Base-by-base conservation (phyloP, 2,113 vertebrate genomes). In the Upupa epops region DNA sequence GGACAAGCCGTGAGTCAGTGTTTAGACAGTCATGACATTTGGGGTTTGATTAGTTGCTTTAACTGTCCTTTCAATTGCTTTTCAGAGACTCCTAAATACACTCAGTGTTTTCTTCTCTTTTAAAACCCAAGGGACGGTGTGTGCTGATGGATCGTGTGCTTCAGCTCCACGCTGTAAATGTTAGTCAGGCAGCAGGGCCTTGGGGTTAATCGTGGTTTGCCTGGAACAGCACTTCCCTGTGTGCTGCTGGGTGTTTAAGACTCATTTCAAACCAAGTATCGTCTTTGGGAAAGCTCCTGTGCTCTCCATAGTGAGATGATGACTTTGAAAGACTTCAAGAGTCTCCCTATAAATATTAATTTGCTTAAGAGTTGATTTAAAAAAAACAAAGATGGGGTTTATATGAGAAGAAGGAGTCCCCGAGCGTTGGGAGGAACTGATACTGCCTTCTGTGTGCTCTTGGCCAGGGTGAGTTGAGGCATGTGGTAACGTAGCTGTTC, bases 301-400 rank as follows among this genome's bases (percentile, higher is more conserved):
- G 65, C 60, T 64, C 61, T 82, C 84, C 71, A 24, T 37, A 78
- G 42, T 42, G 55, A 72, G 70, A 54, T 32, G 72, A 28, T 64
- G 29, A 31, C 59, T 90, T 69, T 54, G 89, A 77, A 92, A 71
- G 72, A 17, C 45, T 72, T 78, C 51, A 46, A 78, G 54, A 48
- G 19, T 45, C 19, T 14, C 59, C 19, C 46, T 55, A 22, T 54
- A 73, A 59, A 59, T 85, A 63, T 13, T 36, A 61, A 45, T 84
- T 51, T 82, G 28, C 28, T 9, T 70, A 34, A 69, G 26, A 28
- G 11, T 65, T 84, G 59, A 61, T 85, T 85, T 14, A 45, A 46
- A 48, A 82, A 21, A 34, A 20, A 17, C 11, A 22, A 9, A 2
- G 7, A n/a, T 26, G 34, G 60, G 13, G 9, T 42, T 8, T 52